Base-by-base conservation (phyloP, 2,888 invertebrate genomes). In the Tetragnatha montana region DNA sequence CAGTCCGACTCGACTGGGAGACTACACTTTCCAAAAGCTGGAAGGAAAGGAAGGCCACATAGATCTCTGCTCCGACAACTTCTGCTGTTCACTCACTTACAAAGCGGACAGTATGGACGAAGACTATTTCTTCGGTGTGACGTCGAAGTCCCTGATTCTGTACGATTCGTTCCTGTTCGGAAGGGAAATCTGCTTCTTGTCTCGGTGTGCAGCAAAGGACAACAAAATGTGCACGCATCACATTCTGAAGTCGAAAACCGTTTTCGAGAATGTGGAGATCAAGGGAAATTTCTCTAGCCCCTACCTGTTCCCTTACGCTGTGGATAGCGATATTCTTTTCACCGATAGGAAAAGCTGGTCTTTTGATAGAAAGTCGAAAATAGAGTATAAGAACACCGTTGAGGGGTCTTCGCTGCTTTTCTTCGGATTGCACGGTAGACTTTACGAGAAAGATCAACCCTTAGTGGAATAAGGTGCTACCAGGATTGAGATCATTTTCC, bases 1-100 rank as follows among this genome's bases (percentile, higher is more conserved):
- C 17, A 6, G 3, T 6, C 69, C 51, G 22, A 22, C 70, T 2
- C 10, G 50, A 21, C 12, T 85, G 12, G 17, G 70, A 1, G 6
- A 73, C 21, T 87, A 83, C 68, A 21, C 35, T 12, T 84, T 74
- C 75, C 14, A n/a, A 10, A 90, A 81, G 50, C 75, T 90, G 7
- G 70, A 84, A 6, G 51, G 73, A n/a, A 68, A 21, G 0, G 47
- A 76, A 50, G 88, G 75, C 21, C 47, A 14, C 17, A 17, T 90
- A 3, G 81, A 86, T 71, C 12, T 83, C 6, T 91, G 91, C 35
- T 81, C 80, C 8, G 75, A 88, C 8, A 68, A 19, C 6, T 71
- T 91, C 7, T 92, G 92, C 70, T 92, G 92, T 89, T 51, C 83
- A 17, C 60, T 91, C 3, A 60, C 85, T 19, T 91, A 91, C 68